phyloP scores from a whole-genome alignment of 2,113 vertebrate genomes.

The Centrocercus urophasianus region DNA sequence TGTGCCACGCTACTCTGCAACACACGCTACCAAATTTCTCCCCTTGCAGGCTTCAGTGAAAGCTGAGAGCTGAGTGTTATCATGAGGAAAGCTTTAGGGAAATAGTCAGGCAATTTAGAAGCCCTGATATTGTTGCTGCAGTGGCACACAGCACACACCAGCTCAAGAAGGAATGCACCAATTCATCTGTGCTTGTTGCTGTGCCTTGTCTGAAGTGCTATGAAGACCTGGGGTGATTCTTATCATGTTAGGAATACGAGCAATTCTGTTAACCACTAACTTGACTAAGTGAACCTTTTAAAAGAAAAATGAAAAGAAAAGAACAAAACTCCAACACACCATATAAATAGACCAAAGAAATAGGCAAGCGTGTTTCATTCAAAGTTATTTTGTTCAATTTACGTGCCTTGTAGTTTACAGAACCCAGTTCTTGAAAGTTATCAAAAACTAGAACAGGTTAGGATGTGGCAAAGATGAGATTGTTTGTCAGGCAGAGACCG shows the following conservation, averaged over 20 bases:
- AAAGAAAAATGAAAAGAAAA: background rate
- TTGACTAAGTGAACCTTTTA: background rate
- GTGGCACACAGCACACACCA: background rate
- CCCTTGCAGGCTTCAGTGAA: slow-evolving; percentile 10
- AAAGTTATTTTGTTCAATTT: slow-evolving; percentile 3
- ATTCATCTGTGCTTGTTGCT: background rate
- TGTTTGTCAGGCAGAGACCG: slow-evolving; percentile 42
- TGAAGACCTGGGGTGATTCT: background rate
- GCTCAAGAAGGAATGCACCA: background rate
- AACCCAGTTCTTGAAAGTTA: slow-evolving; percentile 41
- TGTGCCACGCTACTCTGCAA: background rate
- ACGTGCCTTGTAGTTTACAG: background rate
- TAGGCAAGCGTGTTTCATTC: background rate
- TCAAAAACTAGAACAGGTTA: slow-evolving; percentile 20
- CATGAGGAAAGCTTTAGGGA: slow-evolving; percentile 8
- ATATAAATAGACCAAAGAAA: background rate
- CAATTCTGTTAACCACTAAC: background rate
- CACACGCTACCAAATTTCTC: slow-evolving; percentile 22
- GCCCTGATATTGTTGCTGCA: background rate
- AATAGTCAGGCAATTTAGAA: background rate
- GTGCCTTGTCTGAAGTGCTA: background rate
- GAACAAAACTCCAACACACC: background rate
- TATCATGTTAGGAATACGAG: background rate
- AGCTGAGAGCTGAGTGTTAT: slow-evolving; percentile 49
- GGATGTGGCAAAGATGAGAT: slow-evolving; percentile 29